These are phyloP conservation scores for Astropecten irregularis DNA, from an alignment of 53 echinoderm and acorn worm species.

Conservation along the genomic window DNA sequence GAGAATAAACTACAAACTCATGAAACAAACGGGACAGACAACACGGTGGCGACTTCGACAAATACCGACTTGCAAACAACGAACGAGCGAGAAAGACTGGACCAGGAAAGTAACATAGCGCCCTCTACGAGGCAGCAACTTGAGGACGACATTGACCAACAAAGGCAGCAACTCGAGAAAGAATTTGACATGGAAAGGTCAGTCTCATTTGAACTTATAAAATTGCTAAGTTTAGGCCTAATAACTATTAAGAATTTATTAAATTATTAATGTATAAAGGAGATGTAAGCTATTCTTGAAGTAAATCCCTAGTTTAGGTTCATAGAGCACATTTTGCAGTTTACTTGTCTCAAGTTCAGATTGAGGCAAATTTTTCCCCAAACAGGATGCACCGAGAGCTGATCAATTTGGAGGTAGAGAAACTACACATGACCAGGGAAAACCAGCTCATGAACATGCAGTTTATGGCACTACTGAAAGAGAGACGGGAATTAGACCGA, in stretches of 20 bases:
- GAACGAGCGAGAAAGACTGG: not conserved
- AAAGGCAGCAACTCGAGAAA: not conserved
- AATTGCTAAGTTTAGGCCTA: not conserved
- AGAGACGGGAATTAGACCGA: constrained; percentile 44
- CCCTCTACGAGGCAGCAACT: constrained; percentile 29
- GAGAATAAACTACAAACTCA: not conserved
- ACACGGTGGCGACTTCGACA: not conserved
- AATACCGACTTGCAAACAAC: not conserved
- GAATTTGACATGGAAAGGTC: constrained; percentile 46
- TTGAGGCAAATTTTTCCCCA: not conserved
- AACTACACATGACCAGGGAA: constrained; percentile 61
- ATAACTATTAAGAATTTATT: not conserved
- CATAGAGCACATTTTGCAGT: not conserved
- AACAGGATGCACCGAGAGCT: constrained; percentile 32
- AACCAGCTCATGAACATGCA: constrained; percentile 66
- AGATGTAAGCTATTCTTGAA: not conserved
- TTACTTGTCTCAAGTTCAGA: not conserved
- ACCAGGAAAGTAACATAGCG: not conserved
- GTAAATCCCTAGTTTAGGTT: not conserved
- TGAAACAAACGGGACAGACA: not conserved
- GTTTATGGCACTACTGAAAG: constrained; percentile 63
- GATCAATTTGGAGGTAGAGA: constrained; percentile 53
- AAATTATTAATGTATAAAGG: not conserved
- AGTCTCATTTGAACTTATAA: not conserved
- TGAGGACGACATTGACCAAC: constrained; percentile 7